Evolutionary conservation across 2,797 vertebrate genomes (phyloP).

Genomic region (Aplochiton taeniatus): DNA sequence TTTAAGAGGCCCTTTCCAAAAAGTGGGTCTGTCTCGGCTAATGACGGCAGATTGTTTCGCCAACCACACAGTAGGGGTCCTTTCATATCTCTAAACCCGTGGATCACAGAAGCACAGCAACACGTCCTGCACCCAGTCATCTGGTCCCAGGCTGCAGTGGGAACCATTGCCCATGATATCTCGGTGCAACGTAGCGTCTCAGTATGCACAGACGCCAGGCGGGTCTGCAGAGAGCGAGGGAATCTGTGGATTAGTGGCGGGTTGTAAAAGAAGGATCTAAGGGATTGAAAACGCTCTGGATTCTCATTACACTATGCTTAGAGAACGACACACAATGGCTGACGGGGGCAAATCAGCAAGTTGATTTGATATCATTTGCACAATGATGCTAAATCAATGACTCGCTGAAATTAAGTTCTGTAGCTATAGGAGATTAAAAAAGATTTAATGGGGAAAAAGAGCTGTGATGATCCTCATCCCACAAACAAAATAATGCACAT

Average conservation of each 20-base stretch:
- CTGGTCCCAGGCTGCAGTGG: conserved; percentile 35
- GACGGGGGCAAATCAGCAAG: conserved; percentile 49
- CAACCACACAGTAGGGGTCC: conserved; percentile 34
- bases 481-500: too few relatives aligned
- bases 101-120: conserved; percentile 41
- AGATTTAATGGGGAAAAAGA: background rate
- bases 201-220: conserved; percentile 17
- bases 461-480: too few relatives aligned
- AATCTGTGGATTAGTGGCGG: conserved; percentile 64
- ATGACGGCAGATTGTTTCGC: conserved; percentile 44
- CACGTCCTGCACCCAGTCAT: conserved; percentile 28
- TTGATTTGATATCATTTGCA: conserved; percentile 66
- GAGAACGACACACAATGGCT: conserved; percentile 67
- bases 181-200: conserved; percentile 15
- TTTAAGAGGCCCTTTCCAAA: conserved; percentile 40
- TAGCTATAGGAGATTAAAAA: too few relatives aligned
- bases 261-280: conserved; percentile 59
- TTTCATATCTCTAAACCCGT: conserved; percentile 32
- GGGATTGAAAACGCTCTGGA: conserved; percentile 59
- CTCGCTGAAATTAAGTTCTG: background rate
- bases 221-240: conserved; percentile 50
- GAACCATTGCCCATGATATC: conserved; percentile 33
- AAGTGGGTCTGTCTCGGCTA: conserved; percentile 28
- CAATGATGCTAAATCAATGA: conserved; percentile 52
- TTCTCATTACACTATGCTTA: conserved; percentile 64